phyloP scores from a whole-genome alignment of 2,888 invertebrate genomes.

The Nycteola revayana region DNA sequence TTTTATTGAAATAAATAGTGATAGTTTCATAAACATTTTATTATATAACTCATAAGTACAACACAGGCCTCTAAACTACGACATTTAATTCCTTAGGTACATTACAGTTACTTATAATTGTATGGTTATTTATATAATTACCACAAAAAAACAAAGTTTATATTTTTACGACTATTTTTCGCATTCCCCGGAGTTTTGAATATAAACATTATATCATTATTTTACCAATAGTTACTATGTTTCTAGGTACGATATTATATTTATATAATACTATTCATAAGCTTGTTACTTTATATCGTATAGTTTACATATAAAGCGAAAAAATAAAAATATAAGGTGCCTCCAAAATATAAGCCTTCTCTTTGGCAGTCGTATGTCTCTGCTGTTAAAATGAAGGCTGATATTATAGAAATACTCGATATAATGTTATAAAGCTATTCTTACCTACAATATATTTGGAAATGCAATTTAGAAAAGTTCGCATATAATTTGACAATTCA shows the following conservation, averaged over 20 bases:
- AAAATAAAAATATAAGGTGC: too few relatives aligned
- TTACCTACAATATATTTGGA: neutral
- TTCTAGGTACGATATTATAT: slow-evolving; percentile 28
- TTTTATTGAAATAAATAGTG: too few relatives aligned
- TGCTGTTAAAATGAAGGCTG: too few relatives aligned
- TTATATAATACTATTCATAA: slow-evolving; percentile 26
- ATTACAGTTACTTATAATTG: slow-evolving; percentile 49
- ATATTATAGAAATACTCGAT: neutral
- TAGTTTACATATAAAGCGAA: slow-evolving; percentile 20
- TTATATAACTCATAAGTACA: slow-evolving; percentile 47
- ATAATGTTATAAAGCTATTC: neutral
- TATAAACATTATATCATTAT: slow-evolving; percentile 44
- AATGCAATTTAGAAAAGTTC: neutral
- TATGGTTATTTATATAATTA: slow-evolving; percentile 21
- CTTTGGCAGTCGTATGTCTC: too few relatives aligned
- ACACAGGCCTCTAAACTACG: slow-evolving; percentile 54
- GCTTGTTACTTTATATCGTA: slow-evolving; percentile 20
- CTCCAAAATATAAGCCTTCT: too few relatives aligned
- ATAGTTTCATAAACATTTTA: slow-evolving; percentile 50
- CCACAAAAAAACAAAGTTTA: slow-evolving; percentile 18
- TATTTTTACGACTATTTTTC: slow-evolving; percentile 9
- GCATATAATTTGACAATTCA: too few relatives aligned
- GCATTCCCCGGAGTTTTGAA: slow-evolving; percentile 56
- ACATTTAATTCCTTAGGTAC: slow-evolving; percentile 59
- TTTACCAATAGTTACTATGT: slow-evolving; percentile 16